Conservation (phyloP, 64 coral and sea anemone genomes). For the Platygyra sinensis region DNA sequence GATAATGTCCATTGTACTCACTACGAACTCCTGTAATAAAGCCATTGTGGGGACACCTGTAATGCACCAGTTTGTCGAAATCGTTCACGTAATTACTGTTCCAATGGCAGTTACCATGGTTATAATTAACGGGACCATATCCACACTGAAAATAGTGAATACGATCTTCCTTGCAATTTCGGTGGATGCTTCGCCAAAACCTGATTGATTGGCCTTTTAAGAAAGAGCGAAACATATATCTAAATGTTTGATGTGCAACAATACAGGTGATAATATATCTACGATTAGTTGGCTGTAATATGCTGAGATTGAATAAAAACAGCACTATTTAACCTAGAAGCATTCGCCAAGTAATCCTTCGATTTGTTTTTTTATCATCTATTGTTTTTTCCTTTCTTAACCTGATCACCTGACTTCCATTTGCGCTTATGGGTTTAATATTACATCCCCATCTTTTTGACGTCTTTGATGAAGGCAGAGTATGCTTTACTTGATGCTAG, state of each 20-base stretch:
- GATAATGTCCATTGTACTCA: background rate
- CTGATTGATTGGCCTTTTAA: background rate
- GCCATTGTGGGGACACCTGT: conserved; percentile 8
- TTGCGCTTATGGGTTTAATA: too few species aligned
- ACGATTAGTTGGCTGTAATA: too few species aligned
- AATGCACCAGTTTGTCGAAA: background rate
- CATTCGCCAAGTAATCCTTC: too few species aligned
- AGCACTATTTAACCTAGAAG: background rate
- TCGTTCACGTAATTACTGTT: background rate
- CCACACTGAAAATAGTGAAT: conserved; percentile 11
- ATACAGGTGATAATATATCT: too few species aligned
- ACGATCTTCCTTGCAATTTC: conserved; percentile 35
- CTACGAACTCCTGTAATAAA: background rate
- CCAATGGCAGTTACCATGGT: background rate
- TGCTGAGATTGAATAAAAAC: background rate
- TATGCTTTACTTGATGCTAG: background rate
- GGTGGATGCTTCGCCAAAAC: background rate
- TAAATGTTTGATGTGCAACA: too few species aligned
- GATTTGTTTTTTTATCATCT: too few species aligned
- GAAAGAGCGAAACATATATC: background rate
- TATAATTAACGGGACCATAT: background rate
- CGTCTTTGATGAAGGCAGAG: too few species aligned
- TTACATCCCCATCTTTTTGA: too few species aligned
- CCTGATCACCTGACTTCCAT: too few species aligned
- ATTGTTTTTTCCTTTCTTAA: too few species aligned